Evolutionary conservation across 2,888 invertebrate species (phyloP), one percentile per base, ranked within the genome.

Genomic region (Pheosia gnoma): DNA sequence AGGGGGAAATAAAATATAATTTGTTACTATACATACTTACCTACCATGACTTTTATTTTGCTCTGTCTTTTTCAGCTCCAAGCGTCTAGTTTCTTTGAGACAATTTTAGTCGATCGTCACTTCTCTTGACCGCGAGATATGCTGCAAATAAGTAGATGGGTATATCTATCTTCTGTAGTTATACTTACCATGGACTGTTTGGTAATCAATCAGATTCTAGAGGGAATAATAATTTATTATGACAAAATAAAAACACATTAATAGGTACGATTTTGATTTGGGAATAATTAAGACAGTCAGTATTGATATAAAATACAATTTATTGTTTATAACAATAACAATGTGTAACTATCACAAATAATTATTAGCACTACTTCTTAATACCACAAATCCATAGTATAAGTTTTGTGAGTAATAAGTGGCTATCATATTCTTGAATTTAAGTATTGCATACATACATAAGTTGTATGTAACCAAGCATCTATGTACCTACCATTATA

Each of bases 311-410:
- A 51, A 51, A 25, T 25, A 51, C 13, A 9, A 37, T 53, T 36
- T 53, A 53, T 53, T 53, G 13, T 53, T 25, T 36, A 37, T 38
- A 53, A 36, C 53, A 53, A 11, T 36, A 9, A 53, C 53, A 53
- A 11, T 53, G 36, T 37, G 37, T 11, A 51, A 51, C 4, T 25
- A 52, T 52, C 9, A 53, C 52, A 52, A 52, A 25, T 25, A 49
- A 49, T 52, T 25, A 25, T 25, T 53, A 37, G 4, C 53, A 37
- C 53, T 53, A 37, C 11, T 37, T 53, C 10, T 36, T 55, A 55
- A 55, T 39, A 55, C 39, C 55, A 55, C n/a, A 13, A 45, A 57
- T 57, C 3, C 43, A 59, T 57, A n/a, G 60, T 3, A 59, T 61
- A 56, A 45, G 67, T 58, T 51, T 51, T 51, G 51, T 51, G 3